phyloP scores from a whole-genome alignment of 2,113 vertebrate genomes.

The Psilopsiagon aurifrons region DNA sequence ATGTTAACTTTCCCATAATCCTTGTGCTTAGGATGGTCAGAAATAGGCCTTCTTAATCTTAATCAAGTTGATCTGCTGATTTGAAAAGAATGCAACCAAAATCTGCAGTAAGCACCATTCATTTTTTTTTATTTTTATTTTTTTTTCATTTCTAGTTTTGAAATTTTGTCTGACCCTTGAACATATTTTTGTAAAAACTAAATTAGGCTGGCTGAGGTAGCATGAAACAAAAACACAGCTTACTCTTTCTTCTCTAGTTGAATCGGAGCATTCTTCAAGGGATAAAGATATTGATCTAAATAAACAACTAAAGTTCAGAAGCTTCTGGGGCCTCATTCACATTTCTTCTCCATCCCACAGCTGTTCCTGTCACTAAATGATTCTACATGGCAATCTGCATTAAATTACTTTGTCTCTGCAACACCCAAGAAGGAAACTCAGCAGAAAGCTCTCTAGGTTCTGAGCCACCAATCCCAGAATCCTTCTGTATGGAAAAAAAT shows the following conservation, averaged over 20 bases:
- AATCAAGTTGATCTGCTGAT: not conserved
- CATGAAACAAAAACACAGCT: not conserved
- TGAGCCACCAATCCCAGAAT: not conserved
- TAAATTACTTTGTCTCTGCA: not conserved
- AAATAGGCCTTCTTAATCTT: not conserved
- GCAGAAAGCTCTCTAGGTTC: not conserved
- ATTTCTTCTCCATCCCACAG: not conserved
- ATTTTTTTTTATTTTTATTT: too few relatives aligned
- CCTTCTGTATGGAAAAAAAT: not conserved
- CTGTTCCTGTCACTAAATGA: not conserved
- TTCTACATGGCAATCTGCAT: not conserved
- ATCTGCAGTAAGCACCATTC: accelerated
- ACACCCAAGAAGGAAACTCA: not conserved
- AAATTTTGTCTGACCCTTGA: not conserved
- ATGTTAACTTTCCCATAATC: not conserved
- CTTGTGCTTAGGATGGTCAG: not conserved
- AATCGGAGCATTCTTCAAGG: not conserved
- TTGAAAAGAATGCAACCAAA: not conserved
- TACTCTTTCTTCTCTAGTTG: not conserved
- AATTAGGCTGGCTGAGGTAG: not conserved
- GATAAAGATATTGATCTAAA: not conserved
- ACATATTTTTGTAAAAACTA: not conserved
- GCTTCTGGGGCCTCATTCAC: not conserved
- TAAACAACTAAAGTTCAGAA: not conserved
- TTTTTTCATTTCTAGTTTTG: not conserved